Evolutionary conservation across 2,797 vertebrate species (phyloP).

Genomic region (Tokudaia tokunoshimensis): DNA sequence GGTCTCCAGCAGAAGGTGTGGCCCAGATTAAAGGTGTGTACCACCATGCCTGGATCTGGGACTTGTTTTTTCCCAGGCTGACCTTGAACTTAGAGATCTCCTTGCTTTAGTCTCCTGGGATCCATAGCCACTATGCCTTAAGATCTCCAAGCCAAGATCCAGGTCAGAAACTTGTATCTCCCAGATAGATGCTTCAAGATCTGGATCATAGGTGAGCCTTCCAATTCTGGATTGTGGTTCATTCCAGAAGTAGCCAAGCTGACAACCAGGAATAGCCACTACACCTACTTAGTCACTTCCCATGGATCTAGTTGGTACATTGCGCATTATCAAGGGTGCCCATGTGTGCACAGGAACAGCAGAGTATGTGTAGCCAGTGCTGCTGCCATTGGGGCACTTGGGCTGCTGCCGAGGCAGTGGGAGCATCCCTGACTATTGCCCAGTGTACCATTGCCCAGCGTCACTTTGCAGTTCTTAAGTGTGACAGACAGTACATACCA

Average conservation of each 20-base stretch:
- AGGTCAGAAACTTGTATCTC: background rate
- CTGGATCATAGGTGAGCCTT: background rate
- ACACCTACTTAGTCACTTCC: background rate
- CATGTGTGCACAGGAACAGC: background rate
- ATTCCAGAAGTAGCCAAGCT: background rate
- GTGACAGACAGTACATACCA: background rate
- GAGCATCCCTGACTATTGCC: background rate
- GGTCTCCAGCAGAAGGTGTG: too few relatives aligned
- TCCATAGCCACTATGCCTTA: background rate
- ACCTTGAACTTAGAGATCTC: too few relatives aligned
- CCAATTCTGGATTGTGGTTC: background rate
- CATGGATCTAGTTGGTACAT: background rate
- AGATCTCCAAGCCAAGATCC: background rate
- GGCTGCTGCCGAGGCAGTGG: background rate
- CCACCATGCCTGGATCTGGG: too few relatives aligned
- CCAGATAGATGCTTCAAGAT: too few relatives aligned
- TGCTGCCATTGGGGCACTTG: background rate
- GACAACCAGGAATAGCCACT: background rate
- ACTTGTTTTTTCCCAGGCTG: too few relatives aligned
- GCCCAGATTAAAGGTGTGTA: too few relatives aligned
- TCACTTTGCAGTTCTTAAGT: background rate
- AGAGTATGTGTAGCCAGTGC: background rate
- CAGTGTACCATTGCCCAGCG: rapidly evolving
- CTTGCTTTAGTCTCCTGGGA: too few relatives aligned
- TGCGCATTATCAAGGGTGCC: background rate